Evolutionary conservation across 2,113 vertebrate species (phyloP).

Genomic region (Cisticola juncidis): DNA sequence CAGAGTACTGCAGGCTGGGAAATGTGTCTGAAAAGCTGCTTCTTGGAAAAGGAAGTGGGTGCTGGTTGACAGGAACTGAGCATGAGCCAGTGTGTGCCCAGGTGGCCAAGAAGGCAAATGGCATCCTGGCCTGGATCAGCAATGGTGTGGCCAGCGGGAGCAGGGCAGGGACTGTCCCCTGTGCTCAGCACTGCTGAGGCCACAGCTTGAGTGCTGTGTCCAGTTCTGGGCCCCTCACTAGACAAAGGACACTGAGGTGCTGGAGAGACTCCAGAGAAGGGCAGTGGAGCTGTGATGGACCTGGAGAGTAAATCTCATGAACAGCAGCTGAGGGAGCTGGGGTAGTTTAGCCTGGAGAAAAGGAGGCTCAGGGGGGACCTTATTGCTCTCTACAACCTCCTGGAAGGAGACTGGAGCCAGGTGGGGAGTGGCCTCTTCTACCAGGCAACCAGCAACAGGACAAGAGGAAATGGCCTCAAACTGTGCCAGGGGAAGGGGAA

Average conservation of each 20-base stretch:
- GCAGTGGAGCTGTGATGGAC: not conserved
- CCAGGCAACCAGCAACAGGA: not conserved
- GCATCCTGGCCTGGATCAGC: not conserved
- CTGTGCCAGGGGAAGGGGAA: not conserved
- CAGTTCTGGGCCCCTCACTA: not conserved
- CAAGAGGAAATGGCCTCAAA: not conserved
- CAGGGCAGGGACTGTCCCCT: fast-evolving
- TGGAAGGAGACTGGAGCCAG: not conserved
- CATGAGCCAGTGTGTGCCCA: not conserved
- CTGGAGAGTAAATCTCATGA: not conserved
- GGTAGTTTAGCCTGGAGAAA: not conserved
- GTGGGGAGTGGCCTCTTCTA: not conserved
- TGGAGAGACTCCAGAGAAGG: not conserved
- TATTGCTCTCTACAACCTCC: not conserved
- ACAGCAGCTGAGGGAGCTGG: not conserved
- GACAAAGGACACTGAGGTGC: not conserved
- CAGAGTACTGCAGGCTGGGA: not conserved
- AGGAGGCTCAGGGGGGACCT: not conserved
- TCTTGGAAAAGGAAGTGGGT: not conserved
- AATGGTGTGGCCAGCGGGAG: not conserved
- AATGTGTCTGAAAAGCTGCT: not conserved
- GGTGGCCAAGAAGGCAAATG: not conserved
- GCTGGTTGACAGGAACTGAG: not conserved
- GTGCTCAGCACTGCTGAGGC: not conserved
- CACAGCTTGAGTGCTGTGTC: fast-evolving